phyloP scores from a whole-genome alignment of 2,888 invertebrate genomes.

The Thelaira solivaga region DNA sequence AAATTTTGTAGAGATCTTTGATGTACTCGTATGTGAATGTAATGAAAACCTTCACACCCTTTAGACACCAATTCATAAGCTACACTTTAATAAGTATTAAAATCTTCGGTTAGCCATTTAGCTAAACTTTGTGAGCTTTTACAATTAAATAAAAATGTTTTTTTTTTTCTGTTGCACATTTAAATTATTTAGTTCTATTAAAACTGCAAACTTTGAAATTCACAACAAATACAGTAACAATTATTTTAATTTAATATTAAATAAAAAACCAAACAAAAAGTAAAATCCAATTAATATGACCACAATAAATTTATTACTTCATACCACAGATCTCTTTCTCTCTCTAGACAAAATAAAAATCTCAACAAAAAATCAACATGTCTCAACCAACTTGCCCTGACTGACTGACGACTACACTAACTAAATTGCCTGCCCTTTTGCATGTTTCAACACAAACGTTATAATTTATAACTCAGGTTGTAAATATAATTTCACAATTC shows the following conservation, averaged over 20 bases:
- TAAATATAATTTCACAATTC: slow-evolving; percentile 61
- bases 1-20: too few species aligned
- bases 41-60: too few species aligned
- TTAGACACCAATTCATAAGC: too few species aligned
- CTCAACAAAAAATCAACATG: slow-evolving; percentile 6
- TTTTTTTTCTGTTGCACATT: too few species aligned
- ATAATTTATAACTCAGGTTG: slow-evolving; percentile 51
- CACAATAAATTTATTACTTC: slow-evolving; percentile 43
- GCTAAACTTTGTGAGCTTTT: too few species aligned
- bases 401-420: too few species aligned
- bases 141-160: neutral
- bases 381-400: neutral
- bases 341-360: slow-evolving; percentile 20
- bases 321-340: slow-evolving; percentile 27
- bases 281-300: slow-evolving; percentile 10
- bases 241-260: slow-evolving; percentile 5
- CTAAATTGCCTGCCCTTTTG: neutral
- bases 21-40: too few species aligned
- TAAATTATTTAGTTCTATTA: neutral
- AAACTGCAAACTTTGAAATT: neutral
- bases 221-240: neutral
- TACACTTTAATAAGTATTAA: too few species aligned
- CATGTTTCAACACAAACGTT: slow-evolving; percentile 2
- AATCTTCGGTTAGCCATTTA: too few species aligned
- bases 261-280: neutral